Percentiles rank a stretch among this genome's conserved stretches.
Conservation (phyloP, 2,888 invertebrate genomes). For the Ctena decussata region DNA sequence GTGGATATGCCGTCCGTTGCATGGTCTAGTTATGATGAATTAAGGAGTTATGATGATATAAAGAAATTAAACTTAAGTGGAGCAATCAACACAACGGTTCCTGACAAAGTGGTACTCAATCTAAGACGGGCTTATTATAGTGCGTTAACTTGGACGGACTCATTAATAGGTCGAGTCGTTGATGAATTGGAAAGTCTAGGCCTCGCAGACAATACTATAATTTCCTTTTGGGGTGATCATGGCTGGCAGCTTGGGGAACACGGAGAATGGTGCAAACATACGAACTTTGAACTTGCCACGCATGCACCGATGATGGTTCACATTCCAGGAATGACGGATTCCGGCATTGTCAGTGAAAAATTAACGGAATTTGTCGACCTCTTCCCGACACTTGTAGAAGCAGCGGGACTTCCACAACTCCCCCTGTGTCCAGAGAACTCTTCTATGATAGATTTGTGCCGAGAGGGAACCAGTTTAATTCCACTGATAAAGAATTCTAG, state of each 20-base stretch:
- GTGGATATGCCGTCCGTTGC: constrained; percentile 71
- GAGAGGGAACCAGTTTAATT: constrained; percentile 72
- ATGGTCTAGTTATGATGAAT: constrained; percentile 69
- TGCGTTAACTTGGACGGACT: constrained; percentile 66
- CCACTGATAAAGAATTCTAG: constrained; percentile 60
- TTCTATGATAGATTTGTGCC: constrained; percentile 52
- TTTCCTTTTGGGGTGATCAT: constrained; percentile 75
- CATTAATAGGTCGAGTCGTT: constrained; percentile 63
- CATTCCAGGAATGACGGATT: constrained; percentile 75
- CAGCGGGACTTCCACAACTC: constrained; percentile 64
- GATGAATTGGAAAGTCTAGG: constrained; percentile 61
- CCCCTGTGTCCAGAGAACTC: constrained; percentile 66
- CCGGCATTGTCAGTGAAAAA: constrained; percentile 60
- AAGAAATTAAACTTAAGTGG: constrained; percentile 61
- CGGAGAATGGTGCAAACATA: constrained; percentile 76
- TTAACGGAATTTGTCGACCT: constrained; percentile 76
- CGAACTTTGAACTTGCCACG: constrained; percentile 76
- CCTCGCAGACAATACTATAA: constrained; percentile 67
- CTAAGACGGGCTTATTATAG: constrained; percentile 72
- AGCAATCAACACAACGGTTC: constrained; percentile 73
- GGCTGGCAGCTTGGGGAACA: constrained; percentile 80
- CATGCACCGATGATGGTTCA: constrained; percentile 76
- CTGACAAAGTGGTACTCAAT: constrained; percentile 53
- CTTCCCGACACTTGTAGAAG: constrained; percentile 75
- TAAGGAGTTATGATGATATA: constrained; percentile 68